Percentiles rank a stretch among this genome's conserved stretches.
These are phyloP conservation scores for Saccopteryx leptura DNA, from an alignment of 2,113 vertebrate species.

Conservation along the genomic window DNA sequence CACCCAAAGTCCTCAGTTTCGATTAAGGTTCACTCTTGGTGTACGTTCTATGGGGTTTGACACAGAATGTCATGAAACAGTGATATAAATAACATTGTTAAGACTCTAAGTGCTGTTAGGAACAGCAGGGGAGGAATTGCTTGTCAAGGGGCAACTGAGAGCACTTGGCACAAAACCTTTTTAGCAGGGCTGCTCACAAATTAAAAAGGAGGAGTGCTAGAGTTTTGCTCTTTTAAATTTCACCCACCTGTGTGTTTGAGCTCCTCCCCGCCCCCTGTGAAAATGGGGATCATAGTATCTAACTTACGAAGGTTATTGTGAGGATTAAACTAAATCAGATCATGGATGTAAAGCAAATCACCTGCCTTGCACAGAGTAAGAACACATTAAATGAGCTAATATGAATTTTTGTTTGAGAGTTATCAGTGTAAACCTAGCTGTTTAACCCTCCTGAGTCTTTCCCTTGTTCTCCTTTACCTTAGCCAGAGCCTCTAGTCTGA, in stretches of 20 bases:
- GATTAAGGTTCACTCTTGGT: not conserved
- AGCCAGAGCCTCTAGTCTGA: not conserved
- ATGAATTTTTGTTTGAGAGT: not conserved
- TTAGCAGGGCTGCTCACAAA: too few species aligned
- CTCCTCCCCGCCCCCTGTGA: not conserved
- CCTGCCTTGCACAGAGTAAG: not conserved
- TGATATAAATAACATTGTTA: too few species aligned
- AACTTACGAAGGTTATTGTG: conserved; percentile 4
- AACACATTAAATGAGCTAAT: not conserved
- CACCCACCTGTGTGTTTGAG: not conserved
- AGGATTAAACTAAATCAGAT: conserved; percentile 26
- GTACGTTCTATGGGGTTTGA: not conserved
- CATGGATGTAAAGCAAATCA: not conserved
- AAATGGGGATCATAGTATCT: not conserved
- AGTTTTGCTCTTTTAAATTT: too few species aligned
- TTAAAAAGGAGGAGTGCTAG: too few species aligned
- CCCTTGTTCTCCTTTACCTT: not conserved
- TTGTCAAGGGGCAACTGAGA: too few species aligned
- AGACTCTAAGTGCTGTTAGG: too few species aligned
- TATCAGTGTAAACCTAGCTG: not conserved
- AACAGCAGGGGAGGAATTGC: too few species aligned
- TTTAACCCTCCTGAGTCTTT: not conserved
- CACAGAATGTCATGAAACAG: too few species aligned
- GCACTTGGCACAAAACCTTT: too few species aligned
- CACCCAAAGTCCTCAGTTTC: not conserved